phyloP scores from a whole-genome alignment of 2,888 invertebrate species.

The Sesia apiformis region DNA sequence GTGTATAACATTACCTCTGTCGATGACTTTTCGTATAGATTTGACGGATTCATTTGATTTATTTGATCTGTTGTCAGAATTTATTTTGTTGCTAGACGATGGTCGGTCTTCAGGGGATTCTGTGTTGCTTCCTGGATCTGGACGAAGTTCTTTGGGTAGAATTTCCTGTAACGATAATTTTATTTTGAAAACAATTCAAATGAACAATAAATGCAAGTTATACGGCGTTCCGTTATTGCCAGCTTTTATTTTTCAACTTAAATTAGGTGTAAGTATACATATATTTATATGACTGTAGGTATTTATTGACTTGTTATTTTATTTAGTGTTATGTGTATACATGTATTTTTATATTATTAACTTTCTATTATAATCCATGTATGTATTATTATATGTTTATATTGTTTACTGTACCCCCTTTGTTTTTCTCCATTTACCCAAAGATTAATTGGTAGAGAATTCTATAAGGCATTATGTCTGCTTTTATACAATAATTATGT shows the following conservation, averaged over 20 bases:
- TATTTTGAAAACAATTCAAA: neutral
- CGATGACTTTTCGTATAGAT: constrained; percentile 43
- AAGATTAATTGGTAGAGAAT: no score
- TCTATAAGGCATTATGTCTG: no score
- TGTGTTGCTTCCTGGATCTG: constrained; percentile 79
- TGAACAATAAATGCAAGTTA: neutral
- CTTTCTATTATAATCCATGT: no score
- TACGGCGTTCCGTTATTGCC: neutral
- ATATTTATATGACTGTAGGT: neutral
- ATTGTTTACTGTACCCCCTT: no score
- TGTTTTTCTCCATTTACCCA: no score
- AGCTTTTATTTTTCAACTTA: neutral
- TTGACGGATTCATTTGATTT: constrained; percentile 53
- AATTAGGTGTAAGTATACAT: neutral
- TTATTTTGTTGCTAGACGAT: constrained; percentile 52
- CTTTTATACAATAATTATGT: no score
- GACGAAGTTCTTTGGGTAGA: constrained; percentile 55
- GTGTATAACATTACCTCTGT: constrained; percentile 60
- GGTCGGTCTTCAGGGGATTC: constrained; percentile 78
- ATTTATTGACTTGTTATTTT: no score
- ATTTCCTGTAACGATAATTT: constrained; percentile 48
- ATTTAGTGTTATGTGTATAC: no score
- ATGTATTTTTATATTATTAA: no score
- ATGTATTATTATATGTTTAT: no score
- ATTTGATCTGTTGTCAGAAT: constrained; percentile 35